Base-by-base conservation (phyloP, 2,113 vertebrate species). In the Hypanus sabinus region DNA sequence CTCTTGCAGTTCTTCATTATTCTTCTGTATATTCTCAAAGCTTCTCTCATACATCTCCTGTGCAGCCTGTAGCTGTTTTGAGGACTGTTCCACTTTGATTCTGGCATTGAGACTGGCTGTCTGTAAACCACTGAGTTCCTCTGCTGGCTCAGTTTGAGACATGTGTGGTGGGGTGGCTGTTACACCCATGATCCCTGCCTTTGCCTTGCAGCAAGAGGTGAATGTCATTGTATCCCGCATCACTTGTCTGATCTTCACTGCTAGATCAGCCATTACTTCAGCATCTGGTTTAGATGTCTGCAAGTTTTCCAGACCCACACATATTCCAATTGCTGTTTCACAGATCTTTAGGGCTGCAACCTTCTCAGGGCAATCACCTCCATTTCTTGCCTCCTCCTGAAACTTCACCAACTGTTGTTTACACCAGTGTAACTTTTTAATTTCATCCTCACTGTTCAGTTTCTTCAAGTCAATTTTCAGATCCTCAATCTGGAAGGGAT, bases 21-120 rank as follows among this genome's bases (percentile, higher is more conserved):
- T 94, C 62, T 94, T 22, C 93, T 14, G 46, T 14, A 94, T 55
- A 38, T 75, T 38, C 57, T 94, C 93, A 65, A 75, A 77, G 68
- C 70, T 77, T 33, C 2, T n/a, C 16, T 93, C 91, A 30, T 93
- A 46, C 71, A 70, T 2, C 20, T 93, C 60, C 36, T 68, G 60
- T 75, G 93, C 46, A 14, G 24, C 11, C 38, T 1, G 70, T 38
- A 94, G 38, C 75, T 36, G 60, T 36, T n/a, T 62, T 93, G 65
- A 5, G 4, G 62, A 22, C 27, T 71, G 65, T 36, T 93, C 65
- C 22, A 71, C 65, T 70, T 93, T 76, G 16, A 94, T n/a, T 30
- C 94, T 76, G 70, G 94, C 94, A 55, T 94, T 94, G 36, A 27
- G 7, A 0, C 0, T 55, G 24, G 57, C 94, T 0, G 16, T 81